Conservation (phyloP, 2,797 vertebrate species). For the Coilia nasus region DNA sequence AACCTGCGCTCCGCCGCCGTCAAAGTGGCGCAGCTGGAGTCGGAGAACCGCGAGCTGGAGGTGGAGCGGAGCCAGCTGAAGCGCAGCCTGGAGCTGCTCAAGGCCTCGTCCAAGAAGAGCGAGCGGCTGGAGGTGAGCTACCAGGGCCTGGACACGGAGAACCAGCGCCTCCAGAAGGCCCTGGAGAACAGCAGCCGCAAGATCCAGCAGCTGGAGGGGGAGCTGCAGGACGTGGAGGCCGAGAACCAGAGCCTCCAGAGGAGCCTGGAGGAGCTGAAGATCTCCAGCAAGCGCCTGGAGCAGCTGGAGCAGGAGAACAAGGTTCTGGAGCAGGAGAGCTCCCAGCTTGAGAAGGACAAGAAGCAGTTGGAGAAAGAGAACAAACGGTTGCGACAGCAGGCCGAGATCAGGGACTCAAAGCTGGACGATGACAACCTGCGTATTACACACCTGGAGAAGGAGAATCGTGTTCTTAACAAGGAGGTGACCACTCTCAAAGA, state of each 20-base stretch:
- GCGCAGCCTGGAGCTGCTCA: conserved; percentile 91
- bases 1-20: conserved; percentile 82
- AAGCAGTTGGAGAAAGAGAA: conserved; percentile 98
- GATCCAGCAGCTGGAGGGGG: conserved; percentile 92
- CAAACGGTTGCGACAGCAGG: conserved; percentile 92
- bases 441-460: conserved; percentile 88
- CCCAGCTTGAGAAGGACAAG: conserved; percentile 95
- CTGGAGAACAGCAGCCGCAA: conserved; percentile 96
- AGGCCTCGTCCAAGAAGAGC: conserved; percentile 91
- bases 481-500: conserved; percentile 92
- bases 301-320: conserved; percentile 95
- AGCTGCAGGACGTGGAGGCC: conserved; percentile 89
- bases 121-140: conserved; percentile 96
- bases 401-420: conserved; percentile 92
- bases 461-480: conserved; percentile 90
- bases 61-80: conserved; percentile 89
- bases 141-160: conserved; percentile 95
- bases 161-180: conserved; percentile 95
- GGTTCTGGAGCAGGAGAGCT: conserved; percentile 90
- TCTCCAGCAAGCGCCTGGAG: conserved; percentile 94
- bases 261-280: conserved; percentile 94
- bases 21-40: conserved; percentile 87
- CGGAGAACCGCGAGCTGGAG: conserved; percentile 94
- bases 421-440: conserved; percentile 91
- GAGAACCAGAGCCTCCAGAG: conserved; percentile 94